Percentiles rank a stretch among this genome's conserved stretches.
Evolutionary conservation across 2,113 vertebrate genomes (phyloP).

Genomic region (Hydropotes inermis): DNA sequence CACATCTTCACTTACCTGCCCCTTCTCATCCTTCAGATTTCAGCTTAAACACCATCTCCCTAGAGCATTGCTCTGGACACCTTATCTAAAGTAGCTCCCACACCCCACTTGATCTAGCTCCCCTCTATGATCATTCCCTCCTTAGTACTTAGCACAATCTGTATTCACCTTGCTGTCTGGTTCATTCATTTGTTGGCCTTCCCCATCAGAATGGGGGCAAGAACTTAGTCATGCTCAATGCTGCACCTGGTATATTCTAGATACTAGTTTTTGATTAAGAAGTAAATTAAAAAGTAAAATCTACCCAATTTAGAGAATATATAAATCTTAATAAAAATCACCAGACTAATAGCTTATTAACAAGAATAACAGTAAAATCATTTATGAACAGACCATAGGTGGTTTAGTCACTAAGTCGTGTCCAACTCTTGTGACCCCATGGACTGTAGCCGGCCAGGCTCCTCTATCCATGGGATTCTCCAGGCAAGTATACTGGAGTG

Average conservation of each 20-base stretch:
- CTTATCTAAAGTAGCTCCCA: neutral
- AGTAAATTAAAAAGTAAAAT: constrained; percentile 17
- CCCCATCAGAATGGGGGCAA: neutral
- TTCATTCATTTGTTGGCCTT: neutral
- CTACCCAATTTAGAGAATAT: neutral
- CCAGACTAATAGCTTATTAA: neutral
- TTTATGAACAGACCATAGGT: neutral
- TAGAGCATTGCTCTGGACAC: neutral
- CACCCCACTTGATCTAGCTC: neutral
- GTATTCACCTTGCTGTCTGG: neutral
- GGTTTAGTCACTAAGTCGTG: neutral
- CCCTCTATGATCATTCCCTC: neutral
- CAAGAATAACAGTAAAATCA: neutral
- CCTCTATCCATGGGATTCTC: neutral
- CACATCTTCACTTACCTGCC: neutral
- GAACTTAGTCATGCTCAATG: neutral
- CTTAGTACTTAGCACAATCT: neutral
- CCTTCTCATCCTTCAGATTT: neutral
- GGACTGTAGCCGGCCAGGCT: neutral
- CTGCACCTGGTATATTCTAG: neutral
- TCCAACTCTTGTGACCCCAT: neutral
- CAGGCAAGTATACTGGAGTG: neutral
- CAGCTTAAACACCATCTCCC: neutral
- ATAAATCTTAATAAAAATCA: constrained; percentile 19
- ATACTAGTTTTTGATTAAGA: constrained; percentile 14